Base-by-base conservation (phyloP, 2,797 vertebrate genomes). In the Buphagus erythrorhynchus region DNA sequence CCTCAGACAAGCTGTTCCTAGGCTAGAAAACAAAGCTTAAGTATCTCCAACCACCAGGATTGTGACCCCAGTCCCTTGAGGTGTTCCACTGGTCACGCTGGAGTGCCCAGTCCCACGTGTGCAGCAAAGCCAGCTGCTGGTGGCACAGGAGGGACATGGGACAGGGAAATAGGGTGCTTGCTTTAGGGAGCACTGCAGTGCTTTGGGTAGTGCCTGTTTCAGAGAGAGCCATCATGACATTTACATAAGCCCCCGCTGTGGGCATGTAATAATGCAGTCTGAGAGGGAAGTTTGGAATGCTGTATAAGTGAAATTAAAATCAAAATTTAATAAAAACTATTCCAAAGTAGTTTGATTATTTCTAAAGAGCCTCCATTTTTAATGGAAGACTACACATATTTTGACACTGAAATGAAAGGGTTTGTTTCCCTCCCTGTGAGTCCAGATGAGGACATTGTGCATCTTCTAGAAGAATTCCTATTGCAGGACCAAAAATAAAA, bases 91-190 rank as follows among this genome's bases (percentile, higher is more conserved):
- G 58, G 25, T 65, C 0, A 0, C 1, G 2, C 20, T 55, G 72
- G 42, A 65, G 49, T 0, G 0, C 58, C 79, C 24, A 16, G 21
- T 86, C 40, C 24, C 10, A 14, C 1, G 2, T 0, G 3, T 55
- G 54, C 31, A 1, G 5, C 71, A 52, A 19, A 67, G 13, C 7
- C 74, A 74, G 51, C 33, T 78, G 71, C 88, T 3, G 11, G 33
- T 71, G 25, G 38, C 45, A 14, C 7, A 1, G 1, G 4, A 84
- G 26, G 28, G 48, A 35, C 0, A 3, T 10, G 4, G 35, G 43
- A 28, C 40, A 40, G 33, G 43, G 38, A 72, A 82, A 17, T 6
- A 7, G 5, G 13, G 24, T 35, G 31, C 25, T 67, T 57, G 19
- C 33, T 82, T 72, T 75, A 49, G 38, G 49, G 42, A 75, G 22